Base-by-base conservation (phyloP, 2,888 invertebrate species). In the Pollenia amentaria region DNA sequence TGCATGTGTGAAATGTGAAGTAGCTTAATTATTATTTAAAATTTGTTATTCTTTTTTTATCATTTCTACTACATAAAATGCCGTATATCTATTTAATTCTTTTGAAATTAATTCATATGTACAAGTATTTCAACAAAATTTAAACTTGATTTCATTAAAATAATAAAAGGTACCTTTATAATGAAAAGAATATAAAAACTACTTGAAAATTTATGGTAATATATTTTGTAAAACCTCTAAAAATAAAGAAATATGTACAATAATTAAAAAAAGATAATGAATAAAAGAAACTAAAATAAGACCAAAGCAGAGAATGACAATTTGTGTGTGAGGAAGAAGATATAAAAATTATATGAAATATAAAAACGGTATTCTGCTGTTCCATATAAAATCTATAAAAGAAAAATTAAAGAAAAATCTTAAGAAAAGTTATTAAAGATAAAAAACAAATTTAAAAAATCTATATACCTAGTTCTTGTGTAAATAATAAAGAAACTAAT, bases 301-400 rank as follows among this genome's bases (percentile, higher is more conserved):
- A 80, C 75, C 64, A 86, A 87, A 83, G 76, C 76, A 80, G 51
- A 80, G 65, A 80, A 84, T 73, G 42, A 60, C 51, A 83, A 70
- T 70, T 76, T 29, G 29, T 29, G 80, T 70, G 64, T 80, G 55
- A 51, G 69, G 55, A 53, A 72, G 44, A 57, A 72, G 42, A 72
- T 46, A 57, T 40, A 70, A 29, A 44, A 55, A 72, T 57, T 55
- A 16, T n/a, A 57, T 29, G 57, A 57, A 57, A 57, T 57, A 57
- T 57, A 29, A 57, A 29, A 38, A 11, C 18, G 55, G 42, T 18
- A 12, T n/a, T 7, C 44, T 42, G 42, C 9, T 64, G 44, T 64
- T 44, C 48, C 11, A 44, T 40, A n/a, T 16, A 69, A 38, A 73
- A 73, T 40, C 21, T 62, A 48, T 55, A 84, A 51, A 76, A 89